These are phyloP conservation scores for Hoplostethus mediterraneus DNA, from an alignment of 2,797 vertebrate genomes.

Conservation along the genomic window DNA sequence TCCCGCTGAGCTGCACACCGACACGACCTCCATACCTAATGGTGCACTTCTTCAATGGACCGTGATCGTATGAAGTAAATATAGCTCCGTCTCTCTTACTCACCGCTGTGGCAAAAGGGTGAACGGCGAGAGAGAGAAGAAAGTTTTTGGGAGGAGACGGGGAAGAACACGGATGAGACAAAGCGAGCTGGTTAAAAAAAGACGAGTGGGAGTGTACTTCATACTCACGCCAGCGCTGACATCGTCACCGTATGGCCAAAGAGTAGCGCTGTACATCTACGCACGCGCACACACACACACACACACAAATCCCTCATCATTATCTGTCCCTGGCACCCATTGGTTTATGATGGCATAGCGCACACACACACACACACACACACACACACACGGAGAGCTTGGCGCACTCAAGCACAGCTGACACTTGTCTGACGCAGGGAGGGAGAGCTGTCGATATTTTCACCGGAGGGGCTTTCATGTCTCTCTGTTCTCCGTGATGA, in stretches of 20 bases:
- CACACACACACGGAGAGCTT: conserved; percentile 27
- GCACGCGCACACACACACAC: conserved; percentile 2
- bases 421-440: conserved; percentile 68
- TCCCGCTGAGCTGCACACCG: neutral
- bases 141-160: neutral
- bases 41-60: neutral
- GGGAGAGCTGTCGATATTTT: conserved; percentile 67
- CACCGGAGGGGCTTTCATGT: conserved; percentile 65
- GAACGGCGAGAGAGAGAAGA: neutral
- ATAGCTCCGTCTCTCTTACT: neutral
- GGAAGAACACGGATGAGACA: conserved; percentile 1
- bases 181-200: neutral
- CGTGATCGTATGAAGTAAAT: neutral
- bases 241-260: conserved; percentile 25
- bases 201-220: neutral
- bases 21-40: neutral
- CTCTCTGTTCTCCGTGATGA: conserved; percentile 52
- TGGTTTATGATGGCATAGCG: conserved; percentile 13
- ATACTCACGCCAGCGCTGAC: conserved; percentile 28
- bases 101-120: neutral
- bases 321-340: conserved; percentile 43
- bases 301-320: conserved; percentile 13
- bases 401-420: conserved; percentile 64
- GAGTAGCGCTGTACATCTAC: conserved; percentile 7
- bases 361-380: conserved; percentile 17